These are phyloP conservation scores for Mimumesa dahlbomi DNA, from an alignment of 2,888 invertebrate genomes.

Conservation along the genomic window DNA sequence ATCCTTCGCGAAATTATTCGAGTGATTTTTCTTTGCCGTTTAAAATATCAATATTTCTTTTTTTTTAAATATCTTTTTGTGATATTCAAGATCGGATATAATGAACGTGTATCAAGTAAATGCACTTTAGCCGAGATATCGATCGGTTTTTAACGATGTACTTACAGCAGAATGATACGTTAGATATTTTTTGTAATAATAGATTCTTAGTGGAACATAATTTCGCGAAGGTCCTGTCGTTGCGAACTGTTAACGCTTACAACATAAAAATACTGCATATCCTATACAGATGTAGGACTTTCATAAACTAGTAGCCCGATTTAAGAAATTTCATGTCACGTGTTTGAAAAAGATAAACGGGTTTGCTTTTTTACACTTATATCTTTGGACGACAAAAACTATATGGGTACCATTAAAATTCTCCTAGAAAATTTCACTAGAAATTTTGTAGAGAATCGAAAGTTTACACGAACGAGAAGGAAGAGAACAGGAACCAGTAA, in stretches of 20 bases:
- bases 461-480: neutral
- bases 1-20: slow-evolving; percentile 52
- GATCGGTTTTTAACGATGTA: neutral
- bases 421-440: slow-evolving; percentile 22
- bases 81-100: neutral
- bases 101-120: too few relatives aligned
- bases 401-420: slow-evolving; percentile 17
- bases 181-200: too few relatives aligned
- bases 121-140: too few relatives aligned
- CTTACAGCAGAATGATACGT: too few relatives aligned
- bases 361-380: slow-evolving; percentile 51
- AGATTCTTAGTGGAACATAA: neutral
- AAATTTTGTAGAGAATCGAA: slow-evolving; percentile 7
- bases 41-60: neutral
- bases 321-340: slow-evolving; percentile 19
- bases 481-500: slow-evolving; percentile 1
- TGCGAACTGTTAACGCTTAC: slow-evolving; percentile 69
- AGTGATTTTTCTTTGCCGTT: slow-evolving; percentile 11
- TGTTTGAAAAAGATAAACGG: slow-evolving; percentile 5
- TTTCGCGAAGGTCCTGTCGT: slow-evolving; percentile 58
- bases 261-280: slow-evolving; percentile 71
- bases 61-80: neutral
- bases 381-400: neutral
- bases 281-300: slow-evolving; percentile 69
- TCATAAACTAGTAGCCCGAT: slow-evolving; percentile 55